Evolutionary conservation across 1,140 invertebrate genomes (phyloP), one percentile per base, ranked within the genome.

Genomic region (Ladona fulva): DNA sequence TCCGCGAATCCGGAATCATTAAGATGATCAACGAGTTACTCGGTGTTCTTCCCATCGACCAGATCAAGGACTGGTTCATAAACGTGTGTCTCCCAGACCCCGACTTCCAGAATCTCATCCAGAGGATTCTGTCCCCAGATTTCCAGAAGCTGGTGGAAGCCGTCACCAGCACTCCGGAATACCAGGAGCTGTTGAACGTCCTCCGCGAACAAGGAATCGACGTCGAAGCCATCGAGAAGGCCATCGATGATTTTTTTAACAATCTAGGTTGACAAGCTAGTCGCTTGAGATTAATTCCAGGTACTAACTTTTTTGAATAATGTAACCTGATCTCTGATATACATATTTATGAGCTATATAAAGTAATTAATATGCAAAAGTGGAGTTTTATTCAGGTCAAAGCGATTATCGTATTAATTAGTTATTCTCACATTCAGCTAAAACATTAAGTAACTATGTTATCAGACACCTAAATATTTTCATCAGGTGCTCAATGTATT

Each of bases 61-160:
- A 83, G 22, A 80, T 84, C 12, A 74, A 81, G 24, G 78, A 77
- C 24, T 76, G 83, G 24, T 81, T 81, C 76, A 0, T 80, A 0
- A 16, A 82, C 0, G 16, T 79, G 10, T 74, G 66, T 0, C n/a
- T 83, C 10, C 59, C 37, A n/a, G 82, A 80, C 0, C 11, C 42
- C 0, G 77, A 83, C n/a, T 79, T 82, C 25, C 37, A 80, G 74
- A 77, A 75, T 12, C 22, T 82, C 0, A 10, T 80, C 19, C 78
- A 83, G 7, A 81, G 10, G 75, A 74, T 16, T 82, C 82, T 44
- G 25, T 77, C 11, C 80, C 37, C 66, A 22, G 24, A 82, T 19
- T 77, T 83, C 1, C 80, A 79, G 25, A 77, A 82, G 11, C 77
- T 84, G 0, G 73, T 83, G 0, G 12, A 22, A 24, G 79, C 52